Evolutionary conservation across 2,113 vertebrate genomes (phyloP), one percentile per base, ranked within the genome.

Genomic region (Theristicus caerulescens): DNA sequence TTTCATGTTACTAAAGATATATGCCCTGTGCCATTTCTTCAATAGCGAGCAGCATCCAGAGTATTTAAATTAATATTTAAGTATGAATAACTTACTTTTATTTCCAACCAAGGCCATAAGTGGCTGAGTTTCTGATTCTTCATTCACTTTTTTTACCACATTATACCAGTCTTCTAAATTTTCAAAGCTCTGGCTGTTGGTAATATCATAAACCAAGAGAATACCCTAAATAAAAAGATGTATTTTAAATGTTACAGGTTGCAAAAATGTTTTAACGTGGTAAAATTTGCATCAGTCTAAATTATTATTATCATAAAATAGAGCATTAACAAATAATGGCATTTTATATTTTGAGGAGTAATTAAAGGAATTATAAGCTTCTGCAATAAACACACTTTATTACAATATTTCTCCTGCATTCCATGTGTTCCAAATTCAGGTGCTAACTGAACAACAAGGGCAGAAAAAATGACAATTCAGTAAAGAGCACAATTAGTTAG

Each of bases 151-250:
- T 98, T 99, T 99, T 95, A 99, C 98, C 97, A 98, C 98, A 85
- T 97, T 98, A 97, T 98, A 99, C 99, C 99, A 99, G 94, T 99
- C 99, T 98, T 99, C 99, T 92, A 99, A 98, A 97, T 99, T 99
- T 98, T 99, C 99, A 98, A 99, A 99, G 97, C 99, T 99, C 96
- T 99, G 99, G 96, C 99, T 98, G 95, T 99, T 99, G 90, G 99
- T 99, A 97, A 99, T 99, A 91, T 99, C 99, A 90, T 99, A 99
- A n/a, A 99, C 99, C 98, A 99, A 98, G 29, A 99, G 98, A 96
- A 99, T 96, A 73, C 99, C 99, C 99, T 99, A 95, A 85, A 94
- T 94, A 95, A 95, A 97, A 44, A 96, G 62, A 97, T 38, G 84
- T 13, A 62, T 94, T 90, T 96, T 49, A 95, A 97, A 94, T 5